phyloP scores from a whole-genome alignment of 2,888 invertebrate genomes.

The Cryptocephalus moraei region DNA sequence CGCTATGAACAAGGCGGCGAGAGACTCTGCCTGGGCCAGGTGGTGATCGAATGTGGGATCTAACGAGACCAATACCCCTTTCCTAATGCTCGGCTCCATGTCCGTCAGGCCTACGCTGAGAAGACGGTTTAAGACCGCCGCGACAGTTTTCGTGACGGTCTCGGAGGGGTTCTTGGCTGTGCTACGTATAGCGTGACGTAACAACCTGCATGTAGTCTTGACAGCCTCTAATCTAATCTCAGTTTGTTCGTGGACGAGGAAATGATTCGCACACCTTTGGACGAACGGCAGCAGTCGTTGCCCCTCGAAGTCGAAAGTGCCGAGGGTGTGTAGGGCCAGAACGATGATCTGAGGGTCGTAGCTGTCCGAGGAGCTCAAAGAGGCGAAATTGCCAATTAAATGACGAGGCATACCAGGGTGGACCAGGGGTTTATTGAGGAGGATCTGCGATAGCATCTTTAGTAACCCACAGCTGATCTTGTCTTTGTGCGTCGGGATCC shows the following conservation, averaged over 20 bases:
- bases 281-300: conserved; percentile 88
- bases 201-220: conserved; percentile 79
- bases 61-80: conserved; percentile 83
- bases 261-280: conserved; percentile 83
- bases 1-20: conserved; percentile 86
- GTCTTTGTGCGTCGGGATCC: conserved; percentile 72
- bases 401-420: conserved; percentile 72
- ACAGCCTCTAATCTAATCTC: conserved; percentile 92
- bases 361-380: conserved; percentile 42
- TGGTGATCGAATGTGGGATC: conserved; percentile 89
- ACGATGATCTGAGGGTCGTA: conserved; percentile 76
- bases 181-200: conserved; percentile 68
- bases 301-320: conserved; percentile 77
- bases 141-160: conserved; percentile 80
- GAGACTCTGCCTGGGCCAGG: conserved; percentile 91
- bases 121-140: conserved; percentile 83
- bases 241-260: conserved; percentile 73
- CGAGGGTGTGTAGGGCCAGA: conserved; percentile 84
- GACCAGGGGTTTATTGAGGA: conserved; percentile 77
- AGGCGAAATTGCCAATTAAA: conserved; percentile 38
- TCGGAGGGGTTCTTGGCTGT: conserved; percentile 57
- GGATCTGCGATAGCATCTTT: conserved; percentile 79
- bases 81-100: conserved; percentile 87
- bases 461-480: conserved; percentile 90
- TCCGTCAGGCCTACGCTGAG: conserved; percentile 92